Conservation (phyloP, 64 coral and sea anemone species). For the Acropora yongei region DNA sequence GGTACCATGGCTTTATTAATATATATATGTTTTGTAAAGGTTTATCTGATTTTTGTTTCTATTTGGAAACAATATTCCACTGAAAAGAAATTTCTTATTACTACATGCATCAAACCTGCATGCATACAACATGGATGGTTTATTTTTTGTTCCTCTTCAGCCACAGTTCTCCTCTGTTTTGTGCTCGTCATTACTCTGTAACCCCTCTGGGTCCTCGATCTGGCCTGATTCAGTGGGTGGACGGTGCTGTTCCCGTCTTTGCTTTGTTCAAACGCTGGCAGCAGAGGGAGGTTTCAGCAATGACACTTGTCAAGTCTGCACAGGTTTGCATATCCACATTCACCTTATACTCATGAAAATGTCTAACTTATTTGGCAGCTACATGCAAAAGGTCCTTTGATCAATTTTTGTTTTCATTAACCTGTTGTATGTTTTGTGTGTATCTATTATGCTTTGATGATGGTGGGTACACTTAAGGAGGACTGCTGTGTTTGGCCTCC, state of each 20-base stretch:
- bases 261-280: slow-evolving; percentile 98
- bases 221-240: slow-evolving; percentile 98
- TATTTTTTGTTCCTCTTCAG: slow-evolving; percentile 22
- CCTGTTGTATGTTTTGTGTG: no score
- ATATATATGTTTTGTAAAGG: not conserved
- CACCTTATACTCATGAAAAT: not conserved
- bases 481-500: no score
- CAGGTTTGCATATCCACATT: slow-evolving; percentile 59
- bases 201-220: slow-evolving; percentile 97
- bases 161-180: slow-evolving; percentile 86
- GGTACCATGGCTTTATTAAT: slow-evolving; percentile 30
- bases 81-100: no score
- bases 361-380: not conserved
- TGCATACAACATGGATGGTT: no score
- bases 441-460: no score
- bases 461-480: no score
- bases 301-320: slow-evolving; percentile 78
- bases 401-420: no score
- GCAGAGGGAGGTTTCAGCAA: slow-evolving; percentile 83
- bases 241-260: slow-evolving; percentile 98
- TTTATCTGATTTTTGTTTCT: no score
- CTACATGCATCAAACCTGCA: no score
- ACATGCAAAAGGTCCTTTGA: no score
- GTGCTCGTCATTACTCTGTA: slow-evolving; percentile 95
- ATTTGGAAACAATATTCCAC: no score